These are phyloP conservation scores for Caenorhabditis sp. DNA, from an alignment of 2,888 invertebrate species.

Conservation along the genomic window DNA sequence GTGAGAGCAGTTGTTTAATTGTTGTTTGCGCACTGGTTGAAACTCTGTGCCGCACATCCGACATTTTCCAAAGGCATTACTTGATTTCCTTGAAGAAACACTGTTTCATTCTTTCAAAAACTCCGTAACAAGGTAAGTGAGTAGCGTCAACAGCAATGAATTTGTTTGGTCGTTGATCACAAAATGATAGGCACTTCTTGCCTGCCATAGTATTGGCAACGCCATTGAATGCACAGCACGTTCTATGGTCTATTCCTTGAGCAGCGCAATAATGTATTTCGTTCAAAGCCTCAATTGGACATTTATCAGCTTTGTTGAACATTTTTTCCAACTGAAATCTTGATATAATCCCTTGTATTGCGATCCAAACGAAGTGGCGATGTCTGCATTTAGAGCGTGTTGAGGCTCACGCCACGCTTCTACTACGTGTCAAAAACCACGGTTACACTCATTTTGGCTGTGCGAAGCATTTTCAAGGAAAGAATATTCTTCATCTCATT, in stretches of 20 bases:
- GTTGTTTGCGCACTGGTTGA: no score
- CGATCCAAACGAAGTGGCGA: no score
- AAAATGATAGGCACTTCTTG: constrained; percentile 67
- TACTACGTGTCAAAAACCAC: no score
- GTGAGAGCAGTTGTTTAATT: no score
- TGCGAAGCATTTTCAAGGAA: no score
- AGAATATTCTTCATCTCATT: no score
- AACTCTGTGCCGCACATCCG: no score
- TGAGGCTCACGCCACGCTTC: no score
- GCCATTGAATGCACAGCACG: constrained; percentile 63
- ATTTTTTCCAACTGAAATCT: constrained; percentile 76
- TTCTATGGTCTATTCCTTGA: constrained; percentile 72
- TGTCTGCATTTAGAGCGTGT: no score
- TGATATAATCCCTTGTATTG: no score
- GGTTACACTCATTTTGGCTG: no score
- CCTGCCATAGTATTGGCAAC: constrained; percentile 63
- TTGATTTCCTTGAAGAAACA: constrained; percentile 67
- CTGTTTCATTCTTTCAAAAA: constrained; percentile 68
- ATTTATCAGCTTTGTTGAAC: constrained; percentile 74
- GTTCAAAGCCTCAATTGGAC: constrained; percentile 77
- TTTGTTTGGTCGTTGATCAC: constrained; percentile 69
- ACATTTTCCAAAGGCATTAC: constrained; percentile 14
- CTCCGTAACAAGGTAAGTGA: constrained; percentile 66
- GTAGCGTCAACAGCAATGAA: constrained; percentile 66
- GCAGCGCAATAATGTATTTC: constrained; percentile 79